Percentiles rank a stretch among this genome's conserved stretches.
phyloP scores from a whole-genome alignment of 2,888 invertebrate genomes.

The Cremastinae sp. region DNA sequence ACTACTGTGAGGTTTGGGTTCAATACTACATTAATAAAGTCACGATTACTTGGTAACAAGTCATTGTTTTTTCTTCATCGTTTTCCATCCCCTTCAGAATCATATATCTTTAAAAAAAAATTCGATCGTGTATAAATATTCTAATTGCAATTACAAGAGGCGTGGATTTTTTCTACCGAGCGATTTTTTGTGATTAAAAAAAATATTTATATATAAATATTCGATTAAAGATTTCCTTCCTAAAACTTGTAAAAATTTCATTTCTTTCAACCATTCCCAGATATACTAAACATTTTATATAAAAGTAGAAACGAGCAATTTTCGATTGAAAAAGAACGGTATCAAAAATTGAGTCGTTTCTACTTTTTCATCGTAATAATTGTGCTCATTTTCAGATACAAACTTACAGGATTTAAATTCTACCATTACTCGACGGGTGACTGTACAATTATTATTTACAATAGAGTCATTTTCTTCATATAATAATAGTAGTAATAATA shows the following conservation, averaged over 20 bases:
- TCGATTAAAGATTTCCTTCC: too few species aligned
- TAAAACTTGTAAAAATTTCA: not conserved
- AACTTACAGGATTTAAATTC: slow-evolving; percentile 46
- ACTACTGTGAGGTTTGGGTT: slow-evolving; percentile 58
- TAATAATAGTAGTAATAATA: slow-evolving; percentile 30
- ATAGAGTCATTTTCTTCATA: slow-evolving; percentile 46
- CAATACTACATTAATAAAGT: slow-evolving; percentile 61
- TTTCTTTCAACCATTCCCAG: slow-evolving; percentile 12
- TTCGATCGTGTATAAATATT: slow-evolving; percentile 42
- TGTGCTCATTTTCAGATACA: slow-evolving; percentile 29
- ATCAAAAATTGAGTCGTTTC: not conserved
- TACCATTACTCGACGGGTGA: slow-evolving; percentile 53
- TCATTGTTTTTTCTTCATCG: slow-evolving; percentile 42
- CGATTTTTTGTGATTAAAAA: slow-evolving; percentile 43
- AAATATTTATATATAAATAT: slow-evolving; percentile 45
- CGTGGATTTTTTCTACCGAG: slow-evolving; percentile 46
- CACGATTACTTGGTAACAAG: slow-evolving; percentile 55
- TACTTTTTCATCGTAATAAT: not conserved
- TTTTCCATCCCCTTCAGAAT: slow-evolving; percentile 27
- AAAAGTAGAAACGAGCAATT: slow-evolving; percentile 13
- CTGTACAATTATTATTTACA: slow-evolving; percentile 62
- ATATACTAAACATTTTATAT: slow-evolving; percentile 41
- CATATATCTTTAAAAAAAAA: slow-evolving; percentile 43
- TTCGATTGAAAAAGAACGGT: not conserved
- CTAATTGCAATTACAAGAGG: slow-evolving; percentile 55